These are phyloP conservation scores for Lysiphlebus fabarum DNA, from an alignment of 1,140 invertebrate genomes.

Conservation along the genomic window DNA sequence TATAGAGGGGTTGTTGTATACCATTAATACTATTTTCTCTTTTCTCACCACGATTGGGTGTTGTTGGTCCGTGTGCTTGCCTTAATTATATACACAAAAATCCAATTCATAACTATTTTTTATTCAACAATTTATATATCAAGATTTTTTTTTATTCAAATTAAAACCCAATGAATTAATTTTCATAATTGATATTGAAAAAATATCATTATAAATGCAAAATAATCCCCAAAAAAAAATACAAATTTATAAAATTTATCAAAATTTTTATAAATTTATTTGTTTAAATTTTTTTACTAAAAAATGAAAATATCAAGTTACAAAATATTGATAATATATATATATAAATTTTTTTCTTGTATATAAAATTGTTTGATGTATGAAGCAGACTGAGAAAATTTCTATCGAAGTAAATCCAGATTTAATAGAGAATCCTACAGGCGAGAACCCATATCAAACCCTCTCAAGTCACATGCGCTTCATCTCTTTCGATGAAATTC, in stretches of 20 bases:
- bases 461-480: conserved; percentile 5
- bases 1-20: no score
- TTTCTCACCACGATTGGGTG: background rate
- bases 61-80: background rate
- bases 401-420: conserved; percentile 23
- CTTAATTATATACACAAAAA: conserved; percentile 28
- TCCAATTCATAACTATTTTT: conserved; percentile 25
- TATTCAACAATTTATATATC: conserved; percentile 23
- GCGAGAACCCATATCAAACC: background rate
- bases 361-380: conserved; percentile 18
- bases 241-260: no score
- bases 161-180: conserved; percentile 24
- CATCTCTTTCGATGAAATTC: conserved; percentile 14
- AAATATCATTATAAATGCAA: no score
- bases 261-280: no score
- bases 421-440: conserved; percentile 25
- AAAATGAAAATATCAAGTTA: no score
- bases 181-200: conserved; percentile 9
- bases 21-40: conserved; percentile 22
- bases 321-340: no score
- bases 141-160: background rate
- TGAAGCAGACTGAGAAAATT: background rate
- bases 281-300: background rate
- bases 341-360: conserved; percentile 13
- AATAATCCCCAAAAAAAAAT: no score